A percentile compares a stretch with the other conserved stretches of the same genome.
Evolutionary conservation across 1,140 invertebrate genomes (phyloP).

Genomic region (Diachasmimorpha longicaudata): DNA sequence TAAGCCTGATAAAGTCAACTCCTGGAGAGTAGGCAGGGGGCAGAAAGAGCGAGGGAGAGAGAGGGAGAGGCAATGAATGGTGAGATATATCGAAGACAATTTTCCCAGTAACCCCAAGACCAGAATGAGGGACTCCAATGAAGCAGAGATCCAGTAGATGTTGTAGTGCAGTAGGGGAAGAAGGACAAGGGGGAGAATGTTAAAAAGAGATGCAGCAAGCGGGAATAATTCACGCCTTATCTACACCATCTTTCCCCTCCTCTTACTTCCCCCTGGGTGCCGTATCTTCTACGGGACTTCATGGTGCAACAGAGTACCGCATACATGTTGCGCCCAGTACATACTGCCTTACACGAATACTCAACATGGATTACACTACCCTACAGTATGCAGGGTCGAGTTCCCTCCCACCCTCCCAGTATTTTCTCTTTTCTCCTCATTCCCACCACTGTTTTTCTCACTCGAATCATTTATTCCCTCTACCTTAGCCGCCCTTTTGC

Average conservation of each 20-base stretch:
- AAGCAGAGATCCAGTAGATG: background rate
- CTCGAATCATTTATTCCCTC: background rate
- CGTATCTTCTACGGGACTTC: conserved; percentile 50
- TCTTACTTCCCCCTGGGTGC: conserved; percentile 31
- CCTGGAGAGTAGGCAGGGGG: conserved; percentile 30
- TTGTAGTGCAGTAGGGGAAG: conserved; percentile 30
- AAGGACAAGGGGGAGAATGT: conserved; percentile 45
- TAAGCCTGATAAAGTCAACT: conserved; percentile 61
- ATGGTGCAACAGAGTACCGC: conserved; percentile 32
- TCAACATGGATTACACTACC: conserved; percentile 34
- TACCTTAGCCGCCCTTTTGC: conserved; percentile 30
- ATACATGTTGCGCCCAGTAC: conserved; percentile 28
- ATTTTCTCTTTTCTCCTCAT: background rate
- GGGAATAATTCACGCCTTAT: conserved; percentile 62
- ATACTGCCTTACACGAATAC: conserved; percentile 33
- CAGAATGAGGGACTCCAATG: background rate
- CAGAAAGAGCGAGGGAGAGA: no score
- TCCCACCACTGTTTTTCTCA: background rate
- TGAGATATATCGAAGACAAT: conserved; percentile 9
- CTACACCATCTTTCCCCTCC: conserved; percentile 51
- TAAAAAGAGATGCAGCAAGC: conserved; percentile 52
- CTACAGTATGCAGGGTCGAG: conserved; percentile 33
- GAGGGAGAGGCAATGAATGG: conserved; percentile 32
- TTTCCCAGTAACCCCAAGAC: conserved; percentile 7
- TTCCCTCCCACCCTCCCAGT: background rate